Conservation (phyloP, 2,888 invertebrate genomes). For the Mythimna impura region DNA sequence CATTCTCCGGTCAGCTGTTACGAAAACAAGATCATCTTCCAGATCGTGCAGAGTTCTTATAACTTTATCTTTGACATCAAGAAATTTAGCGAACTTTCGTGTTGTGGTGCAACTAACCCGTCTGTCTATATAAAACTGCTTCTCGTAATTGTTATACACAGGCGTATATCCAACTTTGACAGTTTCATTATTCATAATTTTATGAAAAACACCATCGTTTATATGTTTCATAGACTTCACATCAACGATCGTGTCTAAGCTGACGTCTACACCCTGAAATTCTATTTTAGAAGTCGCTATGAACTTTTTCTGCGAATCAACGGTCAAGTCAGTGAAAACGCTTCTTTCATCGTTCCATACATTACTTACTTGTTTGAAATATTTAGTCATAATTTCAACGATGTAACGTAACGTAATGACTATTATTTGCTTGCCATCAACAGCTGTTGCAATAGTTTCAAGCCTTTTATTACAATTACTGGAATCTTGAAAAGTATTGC, state of each 20-base stretch:
- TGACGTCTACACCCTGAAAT: slow-evolving; percentile 47
- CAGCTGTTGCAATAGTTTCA: slow-evolving; percentile 23
- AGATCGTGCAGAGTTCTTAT: slow-evolving; percentile 37
- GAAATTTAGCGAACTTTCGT: background rate
- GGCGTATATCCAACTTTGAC: slow-evolving; percentile 13
- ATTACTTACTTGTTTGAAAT: slow-evolving; percentile 16
- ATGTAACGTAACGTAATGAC: slow-evolving; percentile 7
- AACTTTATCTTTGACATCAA: slow-evolving; percentile 2
- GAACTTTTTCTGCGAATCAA: slow-evolving; percentile 34
- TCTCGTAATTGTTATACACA: slow-evolving; percentile 6
- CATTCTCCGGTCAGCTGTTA: background rate
- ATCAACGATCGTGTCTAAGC: slow-evolving; percentile 32
- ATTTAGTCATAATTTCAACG: slow-evolving; percentile 4
- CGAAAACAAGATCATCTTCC: background rate
- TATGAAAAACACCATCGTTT: slow-evolving; percentile 26
- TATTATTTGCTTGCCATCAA: slow-evolving; percentile 20
- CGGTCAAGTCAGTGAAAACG: slow-evolving; percentile 35
- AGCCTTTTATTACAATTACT: slow-evolving; percentile 4
- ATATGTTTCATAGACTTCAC: slow-evolving; percentile 12
- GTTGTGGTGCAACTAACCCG: background rate
- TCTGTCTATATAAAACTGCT: slow-evolving; percentile 33
- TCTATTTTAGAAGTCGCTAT: slow-evolving; percentile 14
- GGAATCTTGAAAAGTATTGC: background rate
- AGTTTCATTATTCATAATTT: slow-evolving; percentile 35
- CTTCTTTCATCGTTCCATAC: slow-evolving; percentile 13